A percentile compares a stretch with the other conserved stretches of the same genome.
These are phyloP conservation scores for Chalcis sispes DNA, from an alignment of 2,888 invertebrate species.

Conservation along the genomic window DNA sequence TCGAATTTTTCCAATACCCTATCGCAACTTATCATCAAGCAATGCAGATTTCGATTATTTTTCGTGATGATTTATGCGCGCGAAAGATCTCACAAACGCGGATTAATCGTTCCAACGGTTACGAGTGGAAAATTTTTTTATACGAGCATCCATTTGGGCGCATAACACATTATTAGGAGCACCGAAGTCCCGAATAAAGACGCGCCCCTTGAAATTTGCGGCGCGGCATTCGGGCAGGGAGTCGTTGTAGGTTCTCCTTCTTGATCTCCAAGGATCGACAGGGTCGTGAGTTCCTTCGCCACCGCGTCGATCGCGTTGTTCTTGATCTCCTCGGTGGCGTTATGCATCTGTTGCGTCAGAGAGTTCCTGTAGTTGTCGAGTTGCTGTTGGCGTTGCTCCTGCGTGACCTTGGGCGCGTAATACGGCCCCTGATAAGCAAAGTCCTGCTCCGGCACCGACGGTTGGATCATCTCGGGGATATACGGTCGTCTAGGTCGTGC, in stretches of 20 bases:
- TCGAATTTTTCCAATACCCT: no score
- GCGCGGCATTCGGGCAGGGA: conserved; percentile 37
- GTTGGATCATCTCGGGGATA: conserved; percentile 48
- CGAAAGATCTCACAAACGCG: neutral
- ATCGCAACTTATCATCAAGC: no score
- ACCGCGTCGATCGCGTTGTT: conserved; percentile 27
- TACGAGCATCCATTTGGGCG: conserved; percentile 5
- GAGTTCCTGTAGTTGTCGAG: conserved; percentile 61
- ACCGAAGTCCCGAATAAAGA: neutral
- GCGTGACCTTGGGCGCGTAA: conserved; percentile 57
- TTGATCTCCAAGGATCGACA: no score
- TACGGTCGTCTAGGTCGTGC: conserved; percentile 33
- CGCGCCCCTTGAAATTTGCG: neutral
- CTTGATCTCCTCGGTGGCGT: conserved; percentile 41
- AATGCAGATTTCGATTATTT: no score
- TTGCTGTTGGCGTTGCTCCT: conserved; percentile 59
- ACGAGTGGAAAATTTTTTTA: no score
- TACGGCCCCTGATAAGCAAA: conserved; percentile 56
- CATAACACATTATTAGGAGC: neutral
- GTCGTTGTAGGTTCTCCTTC: conserved; percentile 16
- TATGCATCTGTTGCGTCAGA: neutral
- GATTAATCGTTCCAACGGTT: neutral
- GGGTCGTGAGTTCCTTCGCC: neutral
- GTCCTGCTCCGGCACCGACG: conserved; percentile 52
- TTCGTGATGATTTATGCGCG: no score